A percentile compares a stretch with the other conserved stretches of the same genome.
Conservation (phyloP, 2,888 invertebrate genomes). For the Tipula lateralis region DNA sequence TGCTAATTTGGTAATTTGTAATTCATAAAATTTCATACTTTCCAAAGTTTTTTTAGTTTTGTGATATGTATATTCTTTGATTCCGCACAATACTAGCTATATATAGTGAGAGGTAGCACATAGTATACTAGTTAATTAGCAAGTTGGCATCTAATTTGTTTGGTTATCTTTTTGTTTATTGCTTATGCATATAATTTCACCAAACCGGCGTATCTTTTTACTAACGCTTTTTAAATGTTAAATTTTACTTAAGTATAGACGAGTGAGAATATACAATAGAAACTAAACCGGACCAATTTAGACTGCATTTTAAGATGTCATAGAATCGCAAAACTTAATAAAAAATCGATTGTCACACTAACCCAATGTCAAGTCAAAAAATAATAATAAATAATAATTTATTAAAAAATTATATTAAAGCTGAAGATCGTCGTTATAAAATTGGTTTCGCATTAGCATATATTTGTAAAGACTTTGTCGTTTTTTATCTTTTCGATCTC, state of each 20-base stretch:
- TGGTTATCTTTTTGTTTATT: background rate
- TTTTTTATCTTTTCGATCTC: background rate
- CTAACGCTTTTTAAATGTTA: background rate
- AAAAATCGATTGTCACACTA: background rate
- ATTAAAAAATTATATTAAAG: background rate
- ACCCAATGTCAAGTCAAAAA: background rate
- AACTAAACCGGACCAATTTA: background rate
- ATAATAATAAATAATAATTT: background rate
- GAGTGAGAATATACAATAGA: background rate
- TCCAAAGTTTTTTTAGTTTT: no score
- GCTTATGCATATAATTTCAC: background rate
- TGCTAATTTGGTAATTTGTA: no score
- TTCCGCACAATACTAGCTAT: no score
- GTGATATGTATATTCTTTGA: no score
- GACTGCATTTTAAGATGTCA: background rate
- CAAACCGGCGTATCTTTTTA: background rate
- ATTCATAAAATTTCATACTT: no score
- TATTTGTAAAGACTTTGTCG: background rate
- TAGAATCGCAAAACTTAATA: background rate
- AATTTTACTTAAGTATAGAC: background rate
- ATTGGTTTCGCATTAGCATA: background rate
- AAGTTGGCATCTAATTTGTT: background rate
- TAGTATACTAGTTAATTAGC: no score
- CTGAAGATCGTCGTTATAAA: background rate
- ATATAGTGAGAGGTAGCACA: no score